Evolutionary conservation across 2,888 invertebrate species (phyloP), one percentile per base, ranked within the genome.

Genomic region (Scaptomyza reducta): DNA sequence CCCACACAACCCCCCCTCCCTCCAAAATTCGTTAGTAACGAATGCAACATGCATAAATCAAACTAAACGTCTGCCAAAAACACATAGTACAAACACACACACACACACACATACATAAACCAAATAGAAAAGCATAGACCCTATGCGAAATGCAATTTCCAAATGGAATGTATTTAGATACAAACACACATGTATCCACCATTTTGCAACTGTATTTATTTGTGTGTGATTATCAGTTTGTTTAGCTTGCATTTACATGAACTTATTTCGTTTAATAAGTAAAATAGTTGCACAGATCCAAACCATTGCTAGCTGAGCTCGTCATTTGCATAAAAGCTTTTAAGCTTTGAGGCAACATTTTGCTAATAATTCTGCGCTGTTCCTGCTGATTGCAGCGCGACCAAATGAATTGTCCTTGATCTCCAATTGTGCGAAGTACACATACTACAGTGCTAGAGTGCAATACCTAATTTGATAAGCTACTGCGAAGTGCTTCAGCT

Each of bases 211-310:
- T 38, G 35, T 47, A 40, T 38, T 18, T 40, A 25, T 47, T 2
- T 40, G 29, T 40, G n/a, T 38, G 40, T 40, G 46, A 31, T 41
- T 41, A 29, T 18, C 56, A 56, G 59, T 57, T 65, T 74, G 77
- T 75, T 77, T 77, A 74, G 69, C 63, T 77, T 62, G 53, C 59
- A 77, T 77, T 77, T 77, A 75, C 77, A 77, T 77, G 62, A 74
- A 77, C 69, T 77, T 77, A 77, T 77, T 77, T 62, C 57, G 74
- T 57, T 68, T 74, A 42, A 51, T 69, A 69, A 67, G 53, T 67
- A 53, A 54, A 57, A 53, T 50, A 25, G 31, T 33, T 61, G 33
- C 40, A 55, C 14, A 31, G n/a, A 41, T 14, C 18, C 47, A 16
- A 6, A 22, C 22, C 40, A 11, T 31, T 1, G 14, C 50, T 6